Base-by-base conservation (phyloP, 2,797 vertebrate genomes). In the Tachyglossus aculeatus region DNA sequence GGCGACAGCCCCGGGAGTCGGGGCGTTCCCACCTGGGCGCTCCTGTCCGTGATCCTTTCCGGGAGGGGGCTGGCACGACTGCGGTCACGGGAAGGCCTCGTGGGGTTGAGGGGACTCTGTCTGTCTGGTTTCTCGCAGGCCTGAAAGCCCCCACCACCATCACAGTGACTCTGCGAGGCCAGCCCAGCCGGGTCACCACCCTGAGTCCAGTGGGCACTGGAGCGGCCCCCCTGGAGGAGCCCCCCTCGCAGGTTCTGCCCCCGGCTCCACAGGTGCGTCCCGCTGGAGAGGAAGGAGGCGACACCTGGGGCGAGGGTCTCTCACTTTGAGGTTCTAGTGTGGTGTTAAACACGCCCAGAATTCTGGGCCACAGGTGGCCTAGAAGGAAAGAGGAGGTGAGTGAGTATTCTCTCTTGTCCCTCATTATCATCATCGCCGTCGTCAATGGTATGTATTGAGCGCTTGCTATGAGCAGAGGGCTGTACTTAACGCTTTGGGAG, bases 81-180 rank as follows among this genome's bases (percentile, higher is more conserved):
- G 21, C 47, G 39, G n/a, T 41, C n/a, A 6, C 41, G 25, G 40
- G 31, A 29, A 41, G 18, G 21, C 22, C 44, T 24, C 37, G 18
- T n/a, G 36, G 15, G 37, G 22, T 15, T 16, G 24, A 19, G 54
- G 32, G n/a, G 44, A 14, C 44, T 27, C 8, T 44, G 24, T 62
- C 50, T 12, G 22, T 29, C 25, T 36, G 50, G 54, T 37, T 18
- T 1, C 14, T 51, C 83, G 71, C 87, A 95, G 97, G 96, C 77
- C 90, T 96, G 81, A 99, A 98, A 90, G 94, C 94, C 11, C 96
- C 97, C 0, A 95, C 96, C 3, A 96, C 96, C 61, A 97, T 98
- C 68, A 98, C 96, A 0, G 95, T 98, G 91, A 98, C 96, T 0
- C 91, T 98, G 52, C 92, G 95, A 56, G 96, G 95, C 4, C 96